A percentile compares a stretch with the other conserved stretches of the same genome.
These are phyloP conservation scores for Bombus confusus DNA, from an alignment of 1,140 invertebrate genomes.

Conservation along the genomic window DNA sequence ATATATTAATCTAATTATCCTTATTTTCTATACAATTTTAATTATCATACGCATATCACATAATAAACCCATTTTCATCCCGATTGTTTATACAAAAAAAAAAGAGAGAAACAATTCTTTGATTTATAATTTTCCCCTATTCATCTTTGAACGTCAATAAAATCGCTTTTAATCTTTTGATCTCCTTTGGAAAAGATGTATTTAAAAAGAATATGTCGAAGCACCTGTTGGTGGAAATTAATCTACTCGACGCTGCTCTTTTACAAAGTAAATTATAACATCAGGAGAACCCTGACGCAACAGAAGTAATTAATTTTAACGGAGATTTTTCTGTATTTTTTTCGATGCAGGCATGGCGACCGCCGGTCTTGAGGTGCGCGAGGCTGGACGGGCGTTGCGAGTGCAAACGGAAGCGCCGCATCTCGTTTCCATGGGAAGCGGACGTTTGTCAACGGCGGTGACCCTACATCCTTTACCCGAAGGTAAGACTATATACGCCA, in stretches of 20 bases:
- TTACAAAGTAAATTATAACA: not conserved
- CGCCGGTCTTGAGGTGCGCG: conserved; percentile 78
- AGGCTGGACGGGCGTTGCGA: conserved; percentile 85
- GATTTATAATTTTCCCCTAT: not conserved
- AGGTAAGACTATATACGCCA: conserved; percentile 82
- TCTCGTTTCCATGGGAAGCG: conserved; percentile 94
- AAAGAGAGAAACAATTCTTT: not conserved
- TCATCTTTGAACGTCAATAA: not conserved
- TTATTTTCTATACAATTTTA: too few species aligned
- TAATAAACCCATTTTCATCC: too few species aligned
- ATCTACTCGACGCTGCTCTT: not conserved
- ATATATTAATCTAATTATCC: not conserved
- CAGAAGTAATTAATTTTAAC: not conserved
- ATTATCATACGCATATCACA: too few species aligned
- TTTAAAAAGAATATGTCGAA: not conserved
- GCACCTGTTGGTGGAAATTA: not conserved
- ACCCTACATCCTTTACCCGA: conserved; percentile 92
- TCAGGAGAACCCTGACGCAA: not conserved
- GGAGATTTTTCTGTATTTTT: conserved; percentile 11
- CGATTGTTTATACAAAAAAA: too few species aligned
- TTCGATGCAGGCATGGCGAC: conserved; percentile 74
- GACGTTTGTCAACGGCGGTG: conserved; percentile 93
- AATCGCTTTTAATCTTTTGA: not conserved
- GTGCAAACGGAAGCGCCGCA: conserved; percentile 94
- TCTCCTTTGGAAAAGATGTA: not conserved